phyloP scores from a whole-genome alignment of 2,797 vertebrate species.

The Acanthurus leucopareius region DNA sequence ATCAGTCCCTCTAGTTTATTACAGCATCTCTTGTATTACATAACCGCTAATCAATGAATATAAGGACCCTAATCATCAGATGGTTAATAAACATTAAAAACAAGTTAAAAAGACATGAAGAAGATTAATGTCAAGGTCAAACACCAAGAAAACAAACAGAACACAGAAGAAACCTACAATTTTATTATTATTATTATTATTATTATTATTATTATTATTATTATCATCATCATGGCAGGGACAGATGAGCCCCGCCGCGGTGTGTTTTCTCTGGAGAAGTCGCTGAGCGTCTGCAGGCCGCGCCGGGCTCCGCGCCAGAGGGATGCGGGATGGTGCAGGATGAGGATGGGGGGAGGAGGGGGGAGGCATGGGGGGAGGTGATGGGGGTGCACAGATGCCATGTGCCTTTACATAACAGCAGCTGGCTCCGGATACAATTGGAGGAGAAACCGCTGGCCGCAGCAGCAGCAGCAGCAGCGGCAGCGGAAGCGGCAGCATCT shows the following conservation, averaged over 20 bases:
- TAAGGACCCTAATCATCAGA: slow-evolving; percentile 28
- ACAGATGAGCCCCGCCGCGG: neutral
- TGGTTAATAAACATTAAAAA: neutral
- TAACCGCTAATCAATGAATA: slow-evolving; percentile 38
- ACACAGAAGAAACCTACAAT: too few relatives aligned
- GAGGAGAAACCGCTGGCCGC: slow-evolving; percentile 49
- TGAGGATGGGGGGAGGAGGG: neutral
- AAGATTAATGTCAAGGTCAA: neutral
- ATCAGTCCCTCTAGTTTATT: too few relatives aligned
- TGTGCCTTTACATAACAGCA: slow-evolving; percentile 81
- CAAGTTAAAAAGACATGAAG: too few relatives aligned
- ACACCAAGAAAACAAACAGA: neutral
- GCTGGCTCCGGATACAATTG: slow-evolving; percentile 62
- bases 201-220: neutral
- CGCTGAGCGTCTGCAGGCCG: slow-evolving; percentile 25
- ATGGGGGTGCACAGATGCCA: slow-evolving; percentile 39
- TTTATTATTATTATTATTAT: too few relatives aligned
- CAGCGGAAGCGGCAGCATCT: too few relatives aligned
- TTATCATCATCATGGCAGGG: neutral
- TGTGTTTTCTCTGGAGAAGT: neutral
- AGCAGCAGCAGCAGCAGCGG: slow-evolving; percentile 39
- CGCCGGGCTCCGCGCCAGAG: slow-evolving; percentile 49
- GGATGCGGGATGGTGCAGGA: slow-evolving; percentile 70
- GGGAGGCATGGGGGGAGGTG: neutral
- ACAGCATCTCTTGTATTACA: slow-evolving; percentile 27